Conservation (phyloP, 2,113 vertebrate genomes). For the Coturnix japonica region DNA sequence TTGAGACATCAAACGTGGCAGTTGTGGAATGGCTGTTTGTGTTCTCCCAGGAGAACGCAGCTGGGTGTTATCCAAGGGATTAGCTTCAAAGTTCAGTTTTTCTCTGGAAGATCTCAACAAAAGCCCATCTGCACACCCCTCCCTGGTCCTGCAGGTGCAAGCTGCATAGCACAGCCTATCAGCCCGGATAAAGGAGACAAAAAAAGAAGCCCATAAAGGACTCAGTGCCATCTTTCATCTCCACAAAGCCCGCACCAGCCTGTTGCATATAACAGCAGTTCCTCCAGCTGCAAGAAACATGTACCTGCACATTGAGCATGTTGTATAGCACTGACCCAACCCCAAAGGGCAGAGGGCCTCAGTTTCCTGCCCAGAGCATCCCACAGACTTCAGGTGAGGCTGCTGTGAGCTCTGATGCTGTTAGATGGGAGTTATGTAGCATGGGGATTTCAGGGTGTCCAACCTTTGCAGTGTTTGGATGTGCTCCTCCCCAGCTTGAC, state of each 20-base stretch:
- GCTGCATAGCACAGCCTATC: not conserved
- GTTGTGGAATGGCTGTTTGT: not conserved
- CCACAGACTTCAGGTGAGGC: not conserved
- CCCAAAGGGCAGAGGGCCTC: not conserved
- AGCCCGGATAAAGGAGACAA: not conserved
- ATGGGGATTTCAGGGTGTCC: not conserved
- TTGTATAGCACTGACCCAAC: no score
- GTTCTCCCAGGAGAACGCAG: not conserved
- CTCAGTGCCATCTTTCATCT: not conserved
- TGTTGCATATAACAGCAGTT: no score
- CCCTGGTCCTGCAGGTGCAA: not conserved
- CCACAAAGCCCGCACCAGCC: not conserved
- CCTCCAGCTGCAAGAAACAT: not conserved
- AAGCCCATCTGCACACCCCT: not conserved
- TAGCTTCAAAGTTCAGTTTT: conserved; percentile 14
- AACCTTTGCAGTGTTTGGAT: not conserved
- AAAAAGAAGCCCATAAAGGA: not conserved
- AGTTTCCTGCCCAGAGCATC: not conserved
- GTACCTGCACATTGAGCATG: no score
- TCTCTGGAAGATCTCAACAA: not conserved
- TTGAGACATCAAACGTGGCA: conserved; percentile 5
- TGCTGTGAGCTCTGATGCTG: not conserved
- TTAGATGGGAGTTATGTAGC: no score
- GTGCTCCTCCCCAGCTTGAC: not conserved
- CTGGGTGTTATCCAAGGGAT: conserved; percentile 30